phyloP scores from a whole-genome alignment of 2,797 vertebrate genomes.

The Danio jaintianensis region DNA sequence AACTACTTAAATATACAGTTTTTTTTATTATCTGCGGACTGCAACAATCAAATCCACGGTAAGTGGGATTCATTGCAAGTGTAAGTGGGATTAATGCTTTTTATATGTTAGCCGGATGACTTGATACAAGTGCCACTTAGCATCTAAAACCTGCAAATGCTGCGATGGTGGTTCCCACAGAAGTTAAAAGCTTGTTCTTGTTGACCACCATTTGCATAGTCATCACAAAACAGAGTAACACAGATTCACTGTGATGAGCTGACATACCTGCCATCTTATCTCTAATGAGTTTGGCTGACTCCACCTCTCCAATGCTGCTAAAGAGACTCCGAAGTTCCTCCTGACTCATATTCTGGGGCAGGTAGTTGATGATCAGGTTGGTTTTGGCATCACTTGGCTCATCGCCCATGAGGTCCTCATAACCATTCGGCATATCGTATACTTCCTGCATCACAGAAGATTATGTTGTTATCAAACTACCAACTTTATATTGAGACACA shows the following conservation, averaged over 20 bases:
- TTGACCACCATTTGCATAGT: no score
- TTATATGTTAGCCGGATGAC: no score
- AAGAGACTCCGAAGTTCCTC: slow-evolving; percentile 95
- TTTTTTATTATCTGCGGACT: no score
- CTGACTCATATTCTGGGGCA: slow-evolving; percentile 98
- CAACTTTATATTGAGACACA: background rate
- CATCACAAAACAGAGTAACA: background rate
- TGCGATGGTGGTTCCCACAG: no score
- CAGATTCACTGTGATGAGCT: background rate
- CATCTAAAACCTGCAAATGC: no score
- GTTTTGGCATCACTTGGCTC: slow-evolving; percentile 90
- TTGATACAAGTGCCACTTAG: no score
- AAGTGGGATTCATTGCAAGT: no score
- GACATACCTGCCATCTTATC: slow-evolving; percentile 96
- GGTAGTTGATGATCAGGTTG: slow-evolving; percentile 98
- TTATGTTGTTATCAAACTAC: background rate
- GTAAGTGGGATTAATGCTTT: no score
- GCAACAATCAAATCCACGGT: no score
- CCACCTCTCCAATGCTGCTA: slow-evolving; percentile 94
- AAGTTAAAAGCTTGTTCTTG: no score
- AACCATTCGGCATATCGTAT: slow-evolving; percentile 90
- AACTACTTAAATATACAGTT: no score
- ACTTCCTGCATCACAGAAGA: slow-evolving; percentile 62
- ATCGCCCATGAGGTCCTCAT: slow-evolving; percentile 93
- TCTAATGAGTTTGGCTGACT: slow-evolving; percentile 95